Percentiles rank a stretch among this genome's conserved stretches.
Conservation (phyloP, 2,797 vertebrate genomes). For the Tolypeutes matacus region DNA sequence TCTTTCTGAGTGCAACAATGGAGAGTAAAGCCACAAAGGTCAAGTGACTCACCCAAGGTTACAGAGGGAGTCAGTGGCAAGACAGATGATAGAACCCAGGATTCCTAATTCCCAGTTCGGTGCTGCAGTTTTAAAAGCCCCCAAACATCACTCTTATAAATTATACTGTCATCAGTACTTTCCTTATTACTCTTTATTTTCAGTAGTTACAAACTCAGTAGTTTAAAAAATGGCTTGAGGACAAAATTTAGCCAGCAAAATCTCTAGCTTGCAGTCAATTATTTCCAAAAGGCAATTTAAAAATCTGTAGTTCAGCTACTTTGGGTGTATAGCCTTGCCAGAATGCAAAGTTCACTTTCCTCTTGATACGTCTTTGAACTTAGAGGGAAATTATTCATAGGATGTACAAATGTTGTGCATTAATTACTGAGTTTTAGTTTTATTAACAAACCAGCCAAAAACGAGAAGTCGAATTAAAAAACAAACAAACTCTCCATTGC, state of each 20-base stretch:
- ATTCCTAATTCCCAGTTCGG: constrained; percentile 16
- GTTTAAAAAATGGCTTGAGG: constrained; percentile 69
- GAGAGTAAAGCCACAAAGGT: background rate
- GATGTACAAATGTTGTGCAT: constrained; percentile 65
- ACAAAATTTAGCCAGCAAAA: constrained; percentile 75
- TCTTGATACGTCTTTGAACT: constrained; percentile 65
- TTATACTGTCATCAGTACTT: constrained; percentile 57
- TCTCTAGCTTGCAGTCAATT: constrained; percentile 72
- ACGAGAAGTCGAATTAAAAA: constrained; percentile 57
- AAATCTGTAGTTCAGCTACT: constrained; percentile 71
- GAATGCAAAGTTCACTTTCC: constrained; percentile 68
- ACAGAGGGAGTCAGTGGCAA: constrained; percentile 22
- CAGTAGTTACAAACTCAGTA: constrained; percentile 40
- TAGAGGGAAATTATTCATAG: constrained; percentile 57
- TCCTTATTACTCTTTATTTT: constrained; percentile 67
- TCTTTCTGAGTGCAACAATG: background rate
- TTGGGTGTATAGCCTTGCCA: constrained; percentile 40
- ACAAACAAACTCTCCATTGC: background rate
- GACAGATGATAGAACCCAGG: constrained; percentile 15
- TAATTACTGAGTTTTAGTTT: constrained; percentile 71
- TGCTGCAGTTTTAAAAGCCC: background rate
- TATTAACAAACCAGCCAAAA: constrained; percentile 65
- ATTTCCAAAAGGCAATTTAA: constrained; percentile 72
- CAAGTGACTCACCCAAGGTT: constrained; percentile 50
- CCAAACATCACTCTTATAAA: constrained; percentile 54